Evolutionary conservation across 2,113 vertebrate genomes (phyloP), one percentile per base, ranked within the genome.

Genomic region (Indicator indicator): DNA sequence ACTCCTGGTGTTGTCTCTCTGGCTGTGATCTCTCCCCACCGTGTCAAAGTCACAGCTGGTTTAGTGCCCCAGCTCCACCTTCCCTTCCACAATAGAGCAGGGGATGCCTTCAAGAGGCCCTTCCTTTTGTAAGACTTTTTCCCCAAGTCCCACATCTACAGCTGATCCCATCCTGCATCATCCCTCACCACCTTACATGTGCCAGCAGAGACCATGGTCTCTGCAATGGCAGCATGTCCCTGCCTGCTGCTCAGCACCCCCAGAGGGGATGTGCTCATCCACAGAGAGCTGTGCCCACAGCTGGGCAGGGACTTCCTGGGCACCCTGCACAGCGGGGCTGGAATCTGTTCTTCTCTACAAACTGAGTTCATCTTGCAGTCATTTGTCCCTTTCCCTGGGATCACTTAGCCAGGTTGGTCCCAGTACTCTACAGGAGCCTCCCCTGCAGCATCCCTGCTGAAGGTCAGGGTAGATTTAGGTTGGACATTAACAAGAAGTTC

Each of bases 131-230:
- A 44, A 63, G 56, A 44, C 52, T 55, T 62, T 85, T 75, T 87
- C 77, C 91, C 69, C 32, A 30, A 62, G 55, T 54, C 87, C 50
- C 52, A 62, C 30, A 11, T 18, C 42, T 38, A 14, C 71, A 14
- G 6, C 48, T 1, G 36, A 50, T 55, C 67, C 71, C 1, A 0
- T 19, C 62, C 83, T 24, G 26, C 40, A 17, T 33, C 69, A 33
- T 26, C 68, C 44, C 13, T 1, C 0, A 0, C n/a, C 0, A 0
- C n/a, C 23, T 67, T 12, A 44, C 73, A 7, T 0, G 1, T 24
- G 64, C 14, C 6, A 38, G 62, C 62, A 40, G 69, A 14, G 50
- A 7, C 27, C 1, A n/a, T 1, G 15, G 2, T 5, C 20, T 42
- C 42, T 12, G 33, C 56, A 5, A 12, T 3, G 1, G 18, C 50